Base-by-base conservation (phyloP, 2,113 vertebrate species). In the pig (Sus scrofa) region DNA sequence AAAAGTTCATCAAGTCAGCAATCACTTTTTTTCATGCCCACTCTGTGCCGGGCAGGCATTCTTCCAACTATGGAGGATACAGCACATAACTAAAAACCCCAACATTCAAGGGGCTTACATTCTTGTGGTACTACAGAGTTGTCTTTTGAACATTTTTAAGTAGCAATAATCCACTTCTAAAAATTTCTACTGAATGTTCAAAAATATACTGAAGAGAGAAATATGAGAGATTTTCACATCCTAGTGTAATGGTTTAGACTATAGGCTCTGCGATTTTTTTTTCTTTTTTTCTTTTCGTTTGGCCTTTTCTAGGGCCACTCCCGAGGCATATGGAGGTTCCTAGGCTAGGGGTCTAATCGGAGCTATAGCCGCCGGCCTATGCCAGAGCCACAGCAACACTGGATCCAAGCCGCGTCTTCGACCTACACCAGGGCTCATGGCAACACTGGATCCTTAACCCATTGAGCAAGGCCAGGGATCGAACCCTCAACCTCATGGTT, bases 171-270 rank as follows among this genome's bases (percentile, higher is more conserved):
- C 93, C 15, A 86, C 14, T 82, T 60, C 37, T 19, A 52, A 86
- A 86, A 77, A 71, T 70, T 58, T 15, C 19, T 74, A 58, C 60
- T 67, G 82, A 62, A 54, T 54, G 50, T 30, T 71, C 56, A 82
- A 34, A 93, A 91, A 96, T 44, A 37, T 86, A 65, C 3, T 34
- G n/a, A 78, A 68, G 62, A 92, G 81, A 65, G 70, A 97, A 81
- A 37, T 52, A 1, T 4, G 37, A 56, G 67, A 89, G 16, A 39
- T 52, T 52, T 27, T 75, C 30, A 70, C 13, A 71, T 52, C 56
- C 63, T 62, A 50, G 13, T 39, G 4, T 83, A 22, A 65, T 37
- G 20, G 37, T 81, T 70, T 88, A 67, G 54, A 89, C 26, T 14
- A 15, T 5, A 16, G 77, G 10, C 58, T 87, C 89, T 75, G 19